Evolutionary conservation across 2,888 invertebrate species (phyloP), one percentile per base, ranked within the genome.

Genomic region (Helobdella robusta): DNA sequence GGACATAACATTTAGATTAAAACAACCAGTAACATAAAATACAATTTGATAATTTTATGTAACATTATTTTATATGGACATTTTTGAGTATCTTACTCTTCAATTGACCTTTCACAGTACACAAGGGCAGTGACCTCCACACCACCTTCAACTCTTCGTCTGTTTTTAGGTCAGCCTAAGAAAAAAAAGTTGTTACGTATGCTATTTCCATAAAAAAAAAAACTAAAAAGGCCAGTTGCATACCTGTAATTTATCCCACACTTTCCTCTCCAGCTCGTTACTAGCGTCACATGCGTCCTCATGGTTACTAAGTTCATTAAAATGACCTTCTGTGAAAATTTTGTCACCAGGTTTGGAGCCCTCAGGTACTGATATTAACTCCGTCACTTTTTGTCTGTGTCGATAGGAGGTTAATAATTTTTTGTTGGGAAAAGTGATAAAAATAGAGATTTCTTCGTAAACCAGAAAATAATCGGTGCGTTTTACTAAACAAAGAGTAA

Each of bases 241-340:
- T 30, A 84, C 84, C 79, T 91, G 89, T 48, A 93, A 79, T 79
- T 90, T 91, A 73, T 93, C 93, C 93, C 93, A 94, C 81, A 94
- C 94, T 80, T 94, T 94, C 0, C 93, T 93, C 80, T 94, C 93
- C 0, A 94, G 81, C 68, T 89, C 86, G 34, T 87, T 86, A 80
- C 92, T 92, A 2, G 91, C 87, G 52, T 83, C 82, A n/a, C n/a
- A n/a, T n/a, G n/a, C n/a, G n/a, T n/a, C n/a, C n/a, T n/a, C n/a
- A n/a, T n/a, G n/a, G n/a, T n/a, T n/a, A n/a, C n/a, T n/a, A n/a
- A n/a, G n/a, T 25, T 89, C 89, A 65, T 78, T 79, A 79, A 87
- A 87, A 78, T 86, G 89, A 30, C 89, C 89, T 78, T 93, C 91
- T 65, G 93, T 84, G 66, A 86, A 81, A 56, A 97, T 85, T 73